Evolutionary conservation across 2,797 vertebrate genomes (phyloP), one percentile per base, ranked within the genome.

Genomic region (Telmatherina bonti): DNA sequence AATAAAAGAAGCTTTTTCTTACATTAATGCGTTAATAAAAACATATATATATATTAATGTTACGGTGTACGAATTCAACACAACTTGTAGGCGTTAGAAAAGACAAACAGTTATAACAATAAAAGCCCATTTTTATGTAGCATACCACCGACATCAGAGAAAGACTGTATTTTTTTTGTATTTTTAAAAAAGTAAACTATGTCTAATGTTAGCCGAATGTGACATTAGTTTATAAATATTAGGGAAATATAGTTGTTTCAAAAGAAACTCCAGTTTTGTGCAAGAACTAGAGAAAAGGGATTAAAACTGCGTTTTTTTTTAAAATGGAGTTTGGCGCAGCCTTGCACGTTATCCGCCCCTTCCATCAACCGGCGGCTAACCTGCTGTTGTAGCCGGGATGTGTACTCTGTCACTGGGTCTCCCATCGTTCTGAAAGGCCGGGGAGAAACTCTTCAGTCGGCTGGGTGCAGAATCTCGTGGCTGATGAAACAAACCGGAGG

Each of bases 361-460:
- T 1, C 4, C 26, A 0, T 5, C 1, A 1, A 18, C 3, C 31
- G 30, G 71, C 13, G 16, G 22, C 87, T 89, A 4, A 97, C 97
- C 97, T 98, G 97, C 79, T 94, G 90, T 33, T 92, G 87, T 27
- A 98, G 85, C 35, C 96, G 94, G 62, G 88, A 85, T 0, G 93
- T 89, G 69, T 92, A 95, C 56, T 92, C 82, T 41, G 81, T 90
- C 62, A 95, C 71, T 10, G 84, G 53, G 16, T 88, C 93, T 77
- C 91, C 95, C 96, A 98, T 98, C 56, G 89, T 90, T 77, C 0
- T 56, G 22, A 59, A 69, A 20, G 47, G 3, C 71, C 1, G 56
- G 1, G 27, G 20, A 10, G 0, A 55, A 61, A 60, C 70, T 82
- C 60, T 49, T 24, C 5, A 9, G 33, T 0, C 2, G 10, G 38